Conservation (phyloP, 2,797 vertebrate species). For the Ctenochaetus hawaiiensis region DNA sequence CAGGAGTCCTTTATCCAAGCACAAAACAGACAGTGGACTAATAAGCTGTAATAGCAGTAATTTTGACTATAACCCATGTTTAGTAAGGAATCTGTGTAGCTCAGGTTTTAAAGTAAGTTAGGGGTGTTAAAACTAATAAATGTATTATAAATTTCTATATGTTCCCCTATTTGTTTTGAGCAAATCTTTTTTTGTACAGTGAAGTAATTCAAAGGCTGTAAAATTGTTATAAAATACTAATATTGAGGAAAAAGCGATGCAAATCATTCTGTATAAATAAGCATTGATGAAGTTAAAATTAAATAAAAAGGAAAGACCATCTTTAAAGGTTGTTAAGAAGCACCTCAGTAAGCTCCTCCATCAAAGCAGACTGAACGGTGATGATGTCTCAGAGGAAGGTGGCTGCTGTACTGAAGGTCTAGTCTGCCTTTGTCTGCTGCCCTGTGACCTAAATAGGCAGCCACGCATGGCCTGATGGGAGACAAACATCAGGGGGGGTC, state of each 20-base stretch:
- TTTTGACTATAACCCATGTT: conserved; percentile 39
- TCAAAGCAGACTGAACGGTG: conserved; percentile 13
- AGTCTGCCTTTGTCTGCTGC: conserved; percentile 75
- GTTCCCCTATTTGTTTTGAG: too few relatives aligned
- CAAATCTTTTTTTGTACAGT: neutral
- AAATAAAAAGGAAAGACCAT: neutral
- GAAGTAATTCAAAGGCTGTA: neutral
- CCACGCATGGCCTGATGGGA: conserved; percentile 73
- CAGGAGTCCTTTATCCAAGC: conserved; percentile 25
- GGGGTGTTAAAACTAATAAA: neutral
- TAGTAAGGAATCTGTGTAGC: conserved; percentile 10
- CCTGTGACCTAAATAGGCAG: conserved; percentile 84
- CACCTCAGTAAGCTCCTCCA: conserved; percentile 14
- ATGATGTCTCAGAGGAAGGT: conserved; percentile 45
- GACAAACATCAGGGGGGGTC: conserved; percentile 71
- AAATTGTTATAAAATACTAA: neutral
- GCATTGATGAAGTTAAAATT: neutral
- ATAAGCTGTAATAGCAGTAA: conserved; percentile 57
- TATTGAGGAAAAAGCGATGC: neutral
- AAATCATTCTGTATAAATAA: neutral
- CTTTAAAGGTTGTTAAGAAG: neutral
- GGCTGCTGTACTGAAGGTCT: conserved; percentile 48
- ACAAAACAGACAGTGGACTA: conserved; percentile 20
- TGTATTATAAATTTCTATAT: too few relatives aligned
- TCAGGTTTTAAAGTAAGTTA: conserved; percentile 33